Percentiles rank a stretch among this genome's conserved stretches.
These are phyloP conservation scores for Platerodrilus igneus DNA, from an alignment of 2,888 invertebrate genomes.

Conservation along the genomic window DNA sequence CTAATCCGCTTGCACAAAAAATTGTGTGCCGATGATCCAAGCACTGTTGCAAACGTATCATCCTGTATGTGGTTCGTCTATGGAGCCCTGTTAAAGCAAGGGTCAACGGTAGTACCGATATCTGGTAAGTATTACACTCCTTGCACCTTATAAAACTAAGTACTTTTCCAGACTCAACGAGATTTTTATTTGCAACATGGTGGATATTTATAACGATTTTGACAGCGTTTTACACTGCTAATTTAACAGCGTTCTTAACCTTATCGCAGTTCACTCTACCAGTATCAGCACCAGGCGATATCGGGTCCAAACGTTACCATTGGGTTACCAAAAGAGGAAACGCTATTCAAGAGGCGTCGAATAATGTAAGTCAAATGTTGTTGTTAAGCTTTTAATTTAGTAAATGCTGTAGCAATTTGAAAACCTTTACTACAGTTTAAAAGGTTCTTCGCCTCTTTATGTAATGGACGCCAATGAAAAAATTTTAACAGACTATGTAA, in stretches of 20 bases:
- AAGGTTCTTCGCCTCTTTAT: slow-evolving; percentile 30
- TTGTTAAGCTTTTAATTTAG: neutral
- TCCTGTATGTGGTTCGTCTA: slow-evolving; percentile 86
- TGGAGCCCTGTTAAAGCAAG: slow-evolving; percentile 85
- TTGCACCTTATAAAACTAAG: neutral
- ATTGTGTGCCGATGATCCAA: slow-evolving; percentile 55
- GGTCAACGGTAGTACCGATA: slow-evolving; percentile 71
- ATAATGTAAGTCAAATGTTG: slow-evolving; percentile 46
- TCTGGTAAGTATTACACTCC: slow-evolving; percentile 57
- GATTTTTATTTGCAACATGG: slow-evolving; percentile 84
- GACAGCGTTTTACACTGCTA: slow-evolving; percentile 87
- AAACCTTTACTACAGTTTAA: neutral
- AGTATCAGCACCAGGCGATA: slow-evolving; percentile 64
- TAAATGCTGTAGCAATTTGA: slow-evolving; percentile 5
- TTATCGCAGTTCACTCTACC: slow-evolving; percentile 82
- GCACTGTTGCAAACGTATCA: slow-evolving; percentile 56
- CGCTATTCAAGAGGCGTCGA: slow-evolving; percentile 62
- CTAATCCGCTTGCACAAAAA: slow-evolving; percentile 62
- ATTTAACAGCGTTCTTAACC: slow-evolving; percentile 84
- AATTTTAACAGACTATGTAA: slow-evolving; percentile 44
- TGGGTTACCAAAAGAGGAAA: slow-evolving; percentile 71
- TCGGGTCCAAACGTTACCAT: slow-evolving; percentile 59
- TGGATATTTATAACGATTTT: slow-evolving; percentile 86
- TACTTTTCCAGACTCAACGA: slow-evolving; percentile 66
- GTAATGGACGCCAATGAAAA: slow-evolving; percentile 39